phyloP scores from a whole-genome alignment of 2,113 vertebrate genomes.

The Platanista minor region DNA sequence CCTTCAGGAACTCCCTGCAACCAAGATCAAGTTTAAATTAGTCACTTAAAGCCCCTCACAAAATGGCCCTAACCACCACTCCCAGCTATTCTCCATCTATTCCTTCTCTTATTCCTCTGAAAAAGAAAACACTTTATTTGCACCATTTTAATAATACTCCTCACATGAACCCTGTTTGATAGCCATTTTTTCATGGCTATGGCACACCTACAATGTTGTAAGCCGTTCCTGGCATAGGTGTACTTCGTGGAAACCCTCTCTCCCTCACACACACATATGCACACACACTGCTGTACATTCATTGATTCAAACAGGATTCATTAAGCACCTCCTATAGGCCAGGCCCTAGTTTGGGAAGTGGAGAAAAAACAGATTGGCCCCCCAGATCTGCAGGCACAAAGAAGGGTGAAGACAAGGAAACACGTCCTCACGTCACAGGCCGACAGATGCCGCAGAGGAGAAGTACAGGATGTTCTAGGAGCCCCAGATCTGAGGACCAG shows the following conservation, averaged over 20 bases:
- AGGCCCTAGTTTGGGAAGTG: background rate
- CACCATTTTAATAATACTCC: background rate
- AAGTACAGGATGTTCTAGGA: background rate
- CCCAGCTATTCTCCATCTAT: background rate
- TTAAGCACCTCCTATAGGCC: background rate
- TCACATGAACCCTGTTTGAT: background rate
- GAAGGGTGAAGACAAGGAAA: background rate
- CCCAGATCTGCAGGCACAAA: background rate
- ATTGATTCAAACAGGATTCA: background rate
- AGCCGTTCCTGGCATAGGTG: background rate
- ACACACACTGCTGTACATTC: background rate
- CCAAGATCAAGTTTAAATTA: background rate
- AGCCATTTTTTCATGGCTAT: background rate
- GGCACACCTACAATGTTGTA: background rate
- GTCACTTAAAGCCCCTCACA: background rate
- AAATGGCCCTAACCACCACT: background rate
- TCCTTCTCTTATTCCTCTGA: background rate
- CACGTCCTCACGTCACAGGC: background rate
- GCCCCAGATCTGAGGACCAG: background rate
- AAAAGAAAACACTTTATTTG: background rate
- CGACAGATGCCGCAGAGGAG: background rate
- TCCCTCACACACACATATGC: background rate
- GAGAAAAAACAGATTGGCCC: background rate
- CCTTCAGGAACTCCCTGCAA: background rate
- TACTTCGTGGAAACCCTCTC: background rate